phyloP scores from a whole-genome alignment of 2,888 invertebrate genomes.

The Ceraclea dissimilis region DNA sequence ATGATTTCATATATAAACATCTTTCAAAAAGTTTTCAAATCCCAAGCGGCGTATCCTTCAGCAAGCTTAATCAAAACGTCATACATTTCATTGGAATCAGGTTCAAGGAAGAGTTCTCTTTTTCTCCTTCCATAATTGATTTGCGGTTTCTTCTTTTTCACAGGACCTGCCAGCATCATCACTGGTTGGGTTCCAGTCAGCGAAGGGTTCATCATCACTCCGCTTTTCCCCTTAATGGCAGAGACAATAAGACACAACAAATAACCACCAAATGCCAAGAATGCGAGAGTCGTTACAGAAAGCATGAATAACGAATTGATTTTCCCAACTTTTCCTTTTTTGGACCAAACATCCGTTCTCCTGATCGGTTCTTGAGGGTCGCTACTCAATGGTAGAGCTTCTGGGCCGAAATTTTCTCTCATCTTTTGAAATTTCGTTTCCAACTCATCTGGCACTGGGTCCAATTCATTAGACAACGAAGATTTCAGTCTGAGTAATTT shows the following conservation, averaged over 20 bases:
- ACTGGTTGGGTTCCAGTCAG: slow-evolving; percentile 27
- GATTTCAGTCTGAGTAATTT: slow-evolving; percentile 57
- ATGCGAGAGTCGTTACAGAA: slow-evolving; percentile 70
- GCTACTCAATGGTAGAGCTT: slow-evolving; percentile 29
- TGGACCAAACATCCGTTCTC: slow-evolving; percentile 33
- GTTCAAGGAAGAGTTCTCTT: slow-evolving; percentile 24
- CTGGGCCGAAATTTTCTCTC: slow-evolving; percentile 1
- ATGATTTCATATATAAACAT: too few relatives aligned
- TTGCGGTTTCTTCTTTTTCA: slow-evolving; percentile 43
- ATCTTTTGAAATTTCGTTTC: slow-evolving; percentile 1
- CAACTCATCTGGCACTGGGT: background rate
- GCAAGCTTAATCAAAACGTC: slow-evolving; percentile 36
- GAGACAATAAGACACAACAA: slow-evolving; percentile 69
- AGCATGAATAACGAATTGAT: slow-evolving; percentile 69
- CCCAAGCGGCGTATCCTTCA: slow-evolving; percentile 36
- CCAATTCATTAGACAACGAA: slow-evolving; percentile 36
- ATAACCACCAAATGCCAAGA: slow-evolving; percentile 80
- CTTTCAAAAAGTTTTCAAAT: background rate
- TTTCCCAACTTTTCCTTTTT: slow-evolving; percentile 51
- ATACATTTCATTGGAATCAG: slow-evolving; percentile 36
- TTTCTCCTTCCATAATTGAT: slow-evolving; percentile 22
- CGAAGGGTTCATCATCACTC: slow-evolving; percentile 29
- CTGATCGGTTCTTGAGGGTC: slow-evolving; percentile 34
- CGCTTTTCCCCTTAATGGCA: slow-evolving; percentile 61
- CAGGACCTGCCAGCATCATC: slow-evolving; percentile 29